Percentiles rank a stretch among this genome's conserved stretches.
Conservation (phyloP, 2,888 invertebrate species). For the Trissolcus brochymenae region DNA sequence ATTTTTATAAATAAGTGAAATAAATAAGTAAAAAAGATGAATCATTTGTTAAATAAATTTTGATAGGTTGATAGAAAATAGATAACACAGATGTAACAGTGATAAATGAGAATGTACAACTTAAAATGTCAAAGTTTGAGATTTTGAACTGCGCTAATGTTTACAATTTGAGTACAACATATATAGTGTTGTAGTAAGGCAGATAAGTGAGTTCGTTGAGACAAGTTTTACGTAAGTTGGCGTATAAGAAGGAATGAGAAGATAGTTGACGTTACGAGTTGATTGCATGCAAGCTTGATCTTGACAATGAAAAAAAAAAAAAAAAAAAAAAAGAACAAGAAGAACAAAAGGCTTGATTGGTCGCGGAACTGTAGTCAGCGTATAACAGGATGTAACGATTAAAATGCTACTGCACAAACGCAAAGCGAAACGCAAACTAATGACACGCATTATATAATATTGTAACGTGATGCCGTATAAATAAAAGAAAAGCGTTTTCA, state of each 20-base stretch:
- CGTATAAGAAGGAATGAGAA: too few relatives aligned
- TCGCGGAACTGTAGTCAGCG: conserved; percentile 23
- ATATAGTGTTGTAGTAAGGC: too few relatives aligned
- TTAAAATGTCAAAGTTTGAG: too few relatives aligned
- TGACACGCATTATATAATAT: conserved; percentile 47
- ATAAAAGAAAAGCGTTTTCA: conserved; percentile 51
- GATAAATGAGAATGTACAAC: too few relatives aligned
- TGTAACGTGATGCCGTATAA: conserved; percentile 52
- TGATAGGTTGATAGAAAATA: too few relatives aligned
- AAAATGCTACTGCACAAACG: conserved; percentile 41
- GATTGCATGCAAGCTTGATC: conserved; percentile 21
- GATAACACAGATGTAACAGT: too few relatives aligned
- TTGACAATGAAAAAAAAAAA: conserved; percentile 42
- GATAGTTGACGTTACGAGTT: not conserved
- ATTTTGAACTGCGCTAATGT: too few relatives aligned
- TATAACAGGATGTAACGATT: conserved; percentile 58
- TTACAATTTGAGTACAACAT: too few relatives aligned
- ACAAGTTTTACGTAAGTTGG: not conserved
- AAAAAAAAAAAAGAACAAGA: conserved; percentile 21
- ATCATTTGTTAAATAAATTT: too few relatives aligned
- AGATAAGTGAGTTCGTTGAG: not conserved
- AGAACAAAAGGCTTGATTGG: conserved; percentile 25
- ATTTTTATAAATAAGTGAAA: too few relatives aligned
- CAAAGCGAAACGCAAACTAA: conserved; percentile 47
- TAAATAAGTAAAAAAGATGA: too few relatives aligned